Conservation (phyloP, 2,113 vertebrate genomes). For the Laticauda colubrina region DNA sequence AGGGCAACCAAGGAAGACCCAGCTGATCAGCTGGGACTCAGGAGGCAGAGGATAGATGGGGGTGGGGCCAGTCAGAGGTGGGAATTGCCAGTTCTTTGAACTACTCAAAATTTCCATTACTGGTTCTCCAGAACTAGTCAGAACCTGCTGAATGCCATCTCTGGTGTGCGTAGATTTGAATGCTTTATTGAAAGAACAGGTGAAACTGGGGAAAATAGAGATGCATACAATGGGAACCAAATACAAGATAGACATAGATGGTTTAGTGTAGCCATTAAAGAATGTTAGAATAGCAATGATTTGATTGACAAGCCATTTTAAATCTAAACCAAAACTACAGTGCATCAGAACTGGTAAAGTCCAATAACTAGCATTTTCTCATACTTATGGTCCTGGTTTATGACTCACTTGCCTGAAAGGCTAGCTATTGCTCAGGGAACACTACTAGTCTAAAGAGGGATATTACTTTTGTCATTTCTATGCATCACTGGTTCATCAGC, state of each 20-base stretch:
- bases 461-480: background rate
- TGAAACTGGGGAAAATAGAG: too few relatives aligned
- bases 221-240: too few relatives aligned
- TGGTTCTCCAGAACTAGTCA: too few relatives aligned
- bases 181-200: too few relatives aligned
- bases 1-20: too few relatives aligned
- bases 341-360: background rate
- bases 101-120: too few relatives aligned
- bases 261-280: background rate
- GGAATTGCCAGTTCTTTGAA: too few relatives aligned
- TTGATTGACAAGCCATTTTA: background rate
- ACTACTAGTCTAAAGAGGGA: background rate
- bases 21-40: too few relatives aligned
- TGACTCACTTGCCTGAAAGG: background rate
- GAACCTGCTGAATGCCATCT: too few relatives aligned
- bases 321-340: background rate
- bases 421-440: background rate
- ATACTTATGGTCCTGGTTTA: background rate
- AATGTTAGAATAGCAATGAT: background rate
- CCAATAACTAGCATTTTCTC: background rate
- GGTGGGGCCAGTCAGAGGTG: too few relatives aligned
- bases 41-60: too few relatives aligned
- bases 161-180: too few relatives aligned
- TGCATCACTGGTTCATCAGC: background rate
- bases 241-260: background rate